Percentiles rank a stretch among this genome's conserved stretches.
Evolutionary conservation across 2,888 invertebrate genomes (phyloP).

Genomic region (Gastracanthus pulcherrimus): DNA sequence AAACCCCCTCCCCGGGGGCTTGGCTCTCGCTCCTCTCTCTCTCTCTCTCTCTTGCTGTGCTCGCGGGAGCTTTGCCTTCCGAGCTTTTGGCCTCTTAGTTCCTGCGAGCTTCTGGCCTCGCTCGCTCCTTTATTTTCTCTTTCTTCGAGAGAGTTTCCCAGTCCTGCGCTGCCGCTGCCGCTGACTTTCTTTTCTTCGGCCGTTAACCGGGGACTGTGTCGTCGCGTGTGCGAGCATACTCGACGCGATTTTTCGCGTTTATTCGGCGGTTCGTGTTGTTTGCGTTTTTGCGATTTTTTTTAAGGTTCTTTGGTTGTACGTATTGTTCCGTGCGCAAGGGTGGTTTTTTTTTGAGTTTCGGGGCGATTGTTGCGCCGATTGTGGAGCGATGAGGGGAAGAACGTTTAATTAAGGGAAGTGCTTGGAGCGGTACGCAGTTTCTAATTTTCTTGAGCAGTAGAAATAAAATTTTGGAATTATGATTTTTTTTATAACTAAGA

Average conservation of each 20-base stretch:
- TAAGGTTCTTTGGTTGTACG: not conserved
- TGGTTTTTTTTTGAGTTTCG: not conserved
- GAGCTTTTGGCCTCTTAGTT: constrained; percentile 24
- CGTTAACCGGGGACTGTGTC: not conserved
- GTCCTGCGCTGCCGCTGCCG: not conserved
- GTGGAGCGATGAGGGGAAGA: not conserved
- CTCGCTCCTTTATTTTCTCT: constrained; percentile 47
- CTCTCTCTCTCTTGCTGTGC: constrained; percentile 67
- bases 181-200: constrained; percentile 10
- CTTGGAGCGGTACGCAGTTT: too few relatives aligned
- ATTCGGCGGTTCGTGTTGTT: not conserved
- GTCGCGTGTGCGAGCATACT: not conserved
- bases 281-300: not conserved
- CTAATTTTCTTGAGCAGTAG: too few relatives aligned
- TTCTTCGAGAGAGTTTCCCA: constrained; percentile 57
- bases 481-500: too few relatives aligned
- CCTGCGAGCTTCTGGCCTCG: not conserved
- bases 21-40: constrained; percentile 64
- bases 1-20: constrained; percentile 73
- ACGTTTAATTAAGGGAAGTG: not conserved
- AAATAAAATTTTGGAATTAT: too few relatives aligned
- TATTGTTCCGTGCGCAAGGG: not conserved
- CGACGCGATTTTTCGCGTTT: constrained; percentile 30
- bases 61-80: constrained; percentile 51
- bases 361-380: not conserved